These are phyloP conservation scores for Sphenodon punctatus DNA, from an alignment of 2,797 vertebrate genomes.

Conservation along the genomic window DNA sequence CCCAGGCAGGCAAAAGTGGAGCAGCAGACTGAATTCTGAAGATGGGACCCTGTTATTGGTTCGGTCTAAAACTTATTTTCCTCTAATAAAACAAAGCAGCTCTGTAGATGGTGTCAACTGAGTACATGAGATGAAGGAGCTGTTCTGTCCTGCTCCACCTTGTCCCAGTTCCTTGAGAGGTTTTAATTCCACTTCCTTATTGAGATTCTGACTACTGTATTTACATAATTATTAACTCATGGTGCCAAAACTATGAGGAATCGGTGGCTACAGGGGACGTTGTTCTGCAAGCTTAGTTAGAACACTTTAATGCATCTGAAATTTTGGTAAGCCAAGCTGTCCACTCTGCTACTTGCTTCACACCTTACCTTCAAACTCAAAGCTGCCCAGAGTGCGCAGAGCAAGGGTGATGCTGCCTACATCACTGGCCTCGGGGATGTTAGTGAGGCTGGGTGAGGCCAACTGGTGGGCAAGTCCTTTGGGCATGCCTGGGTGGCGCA, in stretches of 20 bases:
- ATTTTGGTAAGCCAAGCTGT: too few relatives aligned
- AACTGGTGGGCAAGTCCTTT: constrained; percentile 95
- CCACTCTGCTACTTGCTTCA: too few relatives aligned
- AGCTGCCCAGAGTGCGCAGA: constrained; percentile 94
- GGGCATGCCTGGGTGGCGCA: constrained; percentile 97
- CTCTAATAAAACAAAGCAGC: too few relatives aligned
- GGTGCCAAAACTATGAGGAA: too few relatives aligned
- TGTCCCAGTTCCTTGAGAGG: not conserved
- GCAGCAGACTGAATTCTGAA: not conserved
- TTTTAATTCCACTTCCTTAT: not conserved
- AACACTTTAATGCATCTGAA: too few relatives aligned
- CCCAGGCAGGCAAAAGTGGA: not conserved
- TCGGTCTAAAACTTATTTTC: too few relatives aligned
- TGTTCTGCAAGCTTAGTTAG: too few relatives aligned
- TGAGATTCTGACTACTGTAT: not conserved
- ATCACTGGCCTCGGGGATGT: constrained; percentile 94
- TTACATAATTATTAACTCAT: not conserved
- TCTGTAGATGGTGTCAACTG: not conserved
- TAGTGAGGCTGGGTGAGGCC: constrained; percentile 94
- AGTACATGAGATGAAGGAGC: not conserved
- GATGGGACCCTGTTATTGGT: too few relatives aligned
- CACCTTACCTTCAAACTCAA: constrained; percentile 95
- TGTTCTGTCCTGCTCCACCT: not conserved
- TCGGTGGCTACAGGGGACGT: too few relatives aligned
- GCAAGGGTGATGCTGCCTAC: constrained; percentile 97